Evolutionary conservation across 37 sponge, comb jelly and placozoan species (phyloP).

Genomic region (Eunapius fragilis): DNA sequence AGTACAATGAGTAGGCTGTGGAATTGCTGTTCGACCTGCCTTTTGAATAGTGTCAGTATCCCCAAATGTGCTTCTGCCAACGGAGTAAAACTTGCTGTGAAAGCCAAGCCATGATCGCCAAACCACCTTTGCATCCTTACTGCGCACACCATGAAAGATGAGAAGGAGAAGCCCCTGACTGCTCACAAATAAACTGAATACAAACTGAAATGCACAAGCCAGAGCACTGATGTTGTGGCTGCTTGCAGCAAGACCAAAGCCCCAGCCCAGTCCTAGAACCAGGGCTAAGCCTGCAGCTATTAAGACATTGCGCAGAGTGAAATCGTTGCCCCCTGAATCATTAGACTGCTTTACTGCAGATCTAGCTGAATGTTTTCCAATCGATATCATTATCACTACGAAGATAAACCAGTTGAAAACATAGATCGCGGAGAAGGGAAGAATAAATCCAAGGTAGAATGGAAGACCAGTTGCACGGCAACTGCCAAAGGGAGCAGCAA

Average conservation of each 20-base stretch:
- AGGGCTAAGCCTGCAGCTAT: slow-evolving; percentile 51
- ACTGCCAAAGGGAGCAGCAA: slow-evolving; percentile 17
- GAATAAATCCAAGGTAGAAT: slow-evolving; percentile 58
- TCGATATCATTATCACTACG: slow-evolving; percentile 22
- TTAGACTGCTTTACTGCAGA: neutral
- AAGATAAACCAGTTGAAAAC: slow-evolving; percentile 67
- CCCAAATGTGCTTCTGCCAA: neutral
- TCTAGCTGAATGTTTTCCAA: slow-evolving; percentile 6
- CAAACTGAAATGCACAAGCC: slow-evolving; percentile 10
- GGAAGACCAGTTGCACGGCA: slow-evolving; percentile 49
- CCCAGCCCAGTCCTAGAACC: slow-evolving; percentile 73
- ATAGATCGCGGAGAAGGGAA: slow-evolving; percentile 60
- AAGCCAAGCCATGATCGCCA: slow-evolving; percentile 28
- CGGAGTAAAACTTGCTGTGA: neutral
- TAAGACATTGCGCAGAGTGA: slow-evolving; percentile 3
- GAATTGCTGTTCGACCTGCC: too few species aligned
- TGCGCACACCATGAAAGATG: slow-evolving; percentile 23
- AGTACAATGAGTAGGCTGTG: too few species aligned
- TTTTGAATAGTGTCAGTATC: neutral
- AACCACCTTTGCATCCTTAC: slow-evolving; percentile 9
- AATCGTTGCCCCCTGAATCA: neutral
- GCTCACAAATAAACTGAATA: slow-evolving; percentile 57
- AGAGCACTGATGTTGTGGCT: slow-evolving; percentile 18
- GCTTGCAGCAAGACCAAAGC: slow-evolving; percentile 54
- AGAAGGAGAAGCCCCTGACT: slow-evolving; percentile 50